These are phyloP conservation scores for Lithosia quadra DNA, from an alignment of 2,888 invertebrate species.

Conservation along the genomic window DNA sequence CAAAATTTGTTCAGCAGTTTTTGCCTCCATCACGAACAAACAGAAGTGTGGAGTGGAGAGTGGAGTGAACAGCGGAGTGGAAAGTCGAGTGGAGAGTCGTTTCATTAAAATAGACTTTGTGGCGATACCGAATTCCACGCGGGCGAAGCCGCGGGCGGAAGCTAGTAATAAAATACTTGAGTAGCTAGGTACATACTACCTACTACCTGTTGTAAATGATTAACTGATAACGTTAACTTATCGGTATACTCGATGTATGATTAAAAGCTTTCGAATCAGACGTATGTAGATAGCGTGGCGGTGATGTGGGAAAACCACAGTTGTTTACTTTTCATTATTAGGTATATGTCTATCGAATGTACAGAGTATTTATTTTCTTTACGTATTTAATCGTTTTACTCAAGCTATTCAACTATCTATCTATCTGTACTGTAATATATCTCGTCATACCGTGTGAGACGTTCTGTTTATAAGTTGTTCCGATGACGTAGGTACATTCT, in stretches of 20 bases:
- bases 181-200: too few relatives aligned
- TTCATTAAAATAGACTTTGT: too few relatives aligned
- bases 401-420: background rate
- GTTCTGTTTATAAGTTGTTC: constrained; percentile 50
- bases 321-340: constrained; percentile 29
- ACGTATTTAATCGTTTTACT: background rate
- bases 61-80: too few relatives aligned
- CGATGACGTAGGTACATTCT: constrained; percentile 42
- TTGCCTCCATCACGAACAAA: too few relatives aligned
- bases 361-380: background rate
- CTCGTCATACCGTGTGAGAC: constrained; percentile 38
- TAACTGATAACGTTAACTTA: constrained; percentile 54
- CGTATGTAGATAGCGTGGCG: constrained; percentile 43
- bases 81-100: too few relatives aligned
- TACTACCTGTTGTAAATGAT: constrained; percentile 50
- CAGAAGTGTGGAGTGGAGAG: too few relatives aligned
- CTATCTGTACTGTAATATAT: constrained; percentile 23
- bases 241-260: constrained; percentile 50
- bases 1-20: too few relatives aligned
- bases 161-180: too few relatives aligned
- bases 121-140: too few relatives aligned
- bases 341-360: background rate
- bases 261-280: constrained; percentile 51
- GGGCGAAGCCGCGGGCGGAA: too few relatives aligned
- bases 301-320: constrained; percentile 50